Evolutionary conservation across 2,797 vertebrate genomes (phyloP), one percentile per base, ranked within the genome.

Genomic region (Darevskia mixta): DNA sequence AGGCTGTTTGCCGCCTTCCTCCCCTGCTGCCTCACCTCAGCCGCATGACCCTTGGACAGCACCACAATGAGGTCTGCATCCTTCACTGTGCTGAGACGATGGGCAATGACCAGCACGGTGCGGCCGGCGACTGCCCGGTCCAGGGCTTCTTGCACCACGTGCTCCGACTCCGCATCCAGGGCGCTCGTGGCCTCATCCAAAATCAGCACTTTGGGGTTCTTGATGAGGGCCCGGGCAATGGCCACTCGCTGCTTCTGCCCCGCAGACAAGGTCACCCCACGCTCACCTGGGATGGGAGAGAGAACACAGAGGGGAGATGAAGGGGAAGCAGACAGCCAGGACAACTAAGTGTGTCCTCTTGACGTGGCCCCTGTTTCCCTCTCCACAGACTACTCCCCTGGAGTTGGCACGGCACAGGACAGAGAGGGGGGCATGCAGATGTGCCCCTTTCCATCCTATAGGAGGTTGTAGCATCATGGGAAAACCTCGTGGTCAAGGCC

Each of bases 181-280:
- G 99, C 99, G 0, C 99, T 99, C 4, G 98, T 99, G 91, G 99
- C 98, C 93, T 99, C 99, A 0, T 99, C 98, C 96, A 99, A 96
- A 80, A 99, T 97, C 80, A 99, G 95, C 92, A 99, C 95, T 0
- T 95, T 92, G 9, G 99, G 99, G 90, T 98, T 97, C 95, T 99
- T 99, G 90, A 99, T 97, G 77, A 99, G 96, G 0, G 98, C 98
- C 0, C 99, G 98, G 83, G 99, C 98, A 0, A 99, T 99, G 89
- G 99, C 98, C 2, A 99, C 96, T 17, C 99, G 98, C 92, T 99
- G 99, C 94, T 99, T 99, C 97, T 99, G 99, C 0, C 99, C 98
- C 0, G 98, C 98, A 0, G 99, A 99, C n/a, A 99, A 94, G 0
- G 98, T 97, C 87, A 96, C 94, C 0, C 99, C 99, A 0, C 98